Evolutionary conservation across 2,888 invertebrate species (phyloP).

Genomic region (Endomychus coccineus): DNA sequence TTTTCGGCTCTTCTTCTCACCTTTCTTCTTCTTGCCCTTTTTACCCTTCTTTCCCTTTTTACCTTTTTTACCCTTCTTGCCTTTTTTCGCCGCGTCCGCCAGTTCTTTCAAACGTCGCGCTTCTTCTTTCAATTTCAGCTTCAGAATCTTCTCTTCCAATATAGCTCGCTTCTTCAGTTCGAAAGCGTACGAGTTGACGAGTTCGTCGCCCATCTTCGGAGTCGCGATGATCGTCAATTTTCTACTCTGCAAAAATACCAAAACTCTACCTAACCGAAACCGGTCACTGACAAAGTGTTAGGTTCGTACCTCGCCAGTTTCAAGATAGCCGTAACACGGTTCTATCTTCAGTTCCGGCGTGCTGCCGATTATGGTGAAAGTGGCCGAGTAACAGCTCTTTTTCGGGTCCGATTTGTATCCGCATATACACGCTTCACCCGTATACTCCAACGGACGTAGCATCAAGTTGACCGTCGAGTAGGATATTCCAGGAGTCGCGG

Average conservation of each 20-base stretch:
- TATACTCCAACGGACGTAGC: slow-evolving; percentile 12
- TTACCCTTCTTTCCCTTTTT: slow-evolving; percentile 6
- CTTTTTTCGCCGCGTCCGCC: slow-evolving; percentile 9
- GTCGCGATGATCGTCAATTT: slow-evolving; percentile 23
- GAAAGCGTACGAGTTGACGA: slow-evolving; percentile 22
- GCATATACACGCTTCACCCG: slow-evolving; percentile 16
- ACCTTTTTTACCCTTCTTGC: slow-evolving; percentile 9
- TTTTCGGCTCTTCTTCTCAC: slow-evolving; percentile 13
- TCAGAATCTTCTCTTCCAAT: neutral
- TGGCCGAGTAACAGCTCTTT: slow-evolving; percentile 16
- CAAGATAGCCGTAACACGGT: slow-evolving; percentile 25
- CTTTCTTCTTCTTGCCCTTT: slow-evolving; percentile 6
- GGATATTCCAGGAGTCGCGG: slow-evolving; percentile 32
- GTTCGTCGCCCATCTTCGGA: slow-evolving; percentile 22
- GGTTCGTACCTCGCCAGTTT: slow-evolving; percentile 20
- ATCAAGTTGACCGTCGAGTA: slow-evolving; percentile 22
- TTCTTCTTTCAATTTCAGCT: slow-evolving; percentile 15
- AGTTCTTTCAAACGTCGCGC: too few relatives aligned
- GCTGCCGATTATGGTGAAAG: slow-evolving; percentile 26
- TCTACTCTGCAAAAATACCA: slow-evolving; percentile 16
- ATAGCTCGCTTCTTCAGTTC: slow-evolving; percentile 16
- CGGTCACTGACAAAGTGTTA: too few relatives aligned
- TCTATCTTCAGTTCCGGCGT: slow-evolving; percentile 24
- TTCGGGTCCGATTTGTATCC: slow-evolving; percentile 11
- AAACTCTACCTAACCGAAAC: too few relatives aligned